Evolutionary conservation across 2,797 vertebrate species (phyloP).

Genomic region (Knipowitschia caucasica): DNA sequence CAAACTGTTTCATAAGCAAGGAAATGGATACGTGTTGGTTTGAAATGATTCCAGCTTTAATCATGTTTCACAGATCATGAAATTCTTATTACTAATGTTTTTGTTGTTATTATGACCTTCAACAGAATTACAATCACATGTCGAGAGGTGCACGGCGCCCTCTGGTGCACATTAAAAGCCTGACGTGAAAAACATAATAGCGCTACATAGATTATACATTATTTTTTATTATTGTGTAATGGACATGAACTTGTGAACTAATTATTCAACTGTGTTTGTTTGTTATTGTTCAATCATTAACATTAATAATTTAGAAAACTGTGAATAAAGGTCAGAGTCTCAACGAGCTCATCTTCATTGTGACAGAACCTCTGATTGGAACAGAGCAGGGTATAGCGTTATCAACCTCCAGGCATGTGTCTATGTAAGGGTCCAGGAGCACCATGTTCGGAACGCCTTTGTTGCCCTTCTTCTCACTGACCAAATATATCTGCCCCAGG

Average conservation of each 20-base stretch:
- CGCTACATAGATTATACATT: constrained; percentile 5
- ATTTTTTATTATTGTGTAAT: background rate
- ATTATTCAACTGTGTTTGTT: background rate
- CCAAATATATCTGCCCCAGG: constrained; percentile 81
- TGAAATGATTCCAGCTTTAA: too few species aligned
- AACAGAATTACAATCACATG: too few species aligned
- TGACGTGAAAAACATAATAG: background rate
- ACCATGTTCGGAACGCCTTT: constrained; percentile 76
- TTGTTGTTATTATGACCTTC: too few species aligned
- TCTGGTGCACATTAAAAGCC: constrained; percentile 27
- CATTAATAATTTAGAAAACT: too few species aligned
- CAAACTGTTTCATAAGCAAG: too few species aligned
- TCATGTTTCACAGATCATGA: too few species aligned
- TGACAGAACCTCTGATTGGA: constrained; percentile 80
- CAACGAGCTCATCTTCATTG: constrained; percentile 48
- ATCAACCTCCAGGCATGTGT: constrained; percentile 79
- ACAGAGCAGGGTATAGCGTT: constrained; percentile 80
- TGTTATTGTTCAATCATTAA: too few species aligned
- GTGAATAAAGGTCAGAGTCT: background rate
- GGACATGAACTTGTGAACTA: background rate
- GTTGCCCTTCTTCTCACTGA: constrained; percentile 82
- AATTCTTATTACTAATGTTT: too few species aligned
- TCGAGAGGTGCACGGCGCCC: constrained; percentile 27
- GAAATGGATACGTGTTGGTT: too few species aligned
- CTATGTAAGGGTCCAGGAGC: constrained; percentile 83